These are phyloP conservation scores for Sandelia bainsii DNA, from an alignment of 2,797 vertebrate genomes.

Conservation along the genomic window DNA sequence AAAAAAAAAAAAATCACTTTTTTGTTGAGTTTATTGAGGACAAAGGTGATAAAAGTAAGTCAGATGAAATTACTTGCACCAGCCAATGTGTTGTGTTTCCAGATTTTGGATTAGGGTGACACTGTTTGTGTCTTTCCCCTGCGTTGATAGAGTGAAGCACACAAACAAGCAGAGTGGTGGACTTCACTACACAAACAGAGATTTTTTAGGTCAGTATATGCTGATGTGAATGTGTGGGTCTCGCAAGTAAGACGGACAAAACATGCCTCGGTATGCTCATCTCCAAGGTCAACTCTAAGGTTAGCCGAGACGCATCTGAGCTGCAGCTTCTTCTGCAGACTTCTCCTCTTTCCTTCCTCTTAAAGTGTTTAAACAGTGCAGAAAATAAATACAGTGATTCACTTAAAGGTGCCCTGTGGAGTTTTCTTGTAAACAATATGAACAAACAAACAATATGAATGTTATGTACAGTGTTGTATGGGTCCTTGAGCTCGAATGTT, in stretches of 20 bases:
- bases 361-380: constrained; percentile 13
- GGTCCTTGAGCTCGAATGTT: neutral
- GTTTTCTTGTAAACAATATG: neutral
- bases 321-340: neutral
- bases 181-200: neutral
- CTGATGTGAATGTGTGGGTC: neutral
- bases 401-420: neutral
- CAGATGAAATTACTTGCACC: constrained; percentile 17
- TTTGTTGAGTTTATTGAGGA: constrained; percentile 34
- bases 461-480: neutral
- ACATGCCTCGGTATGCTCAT: neutral
- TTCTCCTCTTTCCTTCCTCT: neutral
- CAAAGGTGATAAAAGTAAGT: constrained; percentile 47
- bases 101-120: constrained; percentile 4
- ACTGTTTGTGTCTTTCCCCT: neutral
- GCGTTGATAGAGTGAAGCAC: constrained; percentile 1
- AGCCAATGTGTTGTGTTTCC: neutral
- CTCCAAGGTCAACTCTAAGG: constrained; percentile 9
- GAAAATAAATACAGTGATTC: constrained; percentile 2
- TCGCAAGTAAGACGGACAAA: neutral
- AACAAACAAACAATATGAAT: no score
- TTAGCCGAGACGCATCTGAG: neutral
- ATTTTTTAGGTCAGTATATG: constrained; percentile 1
- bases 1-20: constrained; percentile 37
- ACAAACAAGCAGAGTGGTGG: constrained; percentile 1